phyloP scores from a whole-genome alignment of 2,888 invertebrate genomes.

The Euspilapteryx auroguttella region DNA sequence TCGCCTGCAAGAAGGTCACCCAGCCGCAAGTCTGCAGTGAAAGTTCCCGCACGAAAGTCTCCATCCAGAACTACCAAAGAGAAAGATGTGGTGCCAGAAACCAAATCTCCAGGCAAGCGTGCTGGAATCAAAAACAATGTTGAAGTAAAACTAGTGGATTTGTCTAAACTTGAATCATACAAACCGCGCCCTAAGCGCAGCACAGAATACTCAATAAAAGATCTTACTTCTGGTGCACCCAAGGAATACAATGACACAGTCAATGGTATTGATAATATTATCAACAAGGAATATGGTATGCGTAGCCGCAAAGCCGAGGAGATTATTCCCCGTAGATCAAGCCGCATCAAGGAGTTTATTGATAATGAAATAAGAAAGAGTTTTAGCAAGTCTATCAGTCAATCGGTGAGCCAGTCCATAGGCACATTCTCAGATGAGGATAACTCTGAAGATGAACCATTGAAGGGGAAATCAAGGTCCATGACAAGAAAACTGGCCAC shows the following conservation, averaged over 20 bases:
- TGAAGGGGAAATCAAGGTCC: constrained; percentile 21
- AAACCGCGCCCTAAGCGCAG: constrained; percentile 29
- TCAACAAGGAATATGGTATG: constrained; percentile 22
- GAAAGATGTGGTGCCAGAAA: constrained; percentile 13
- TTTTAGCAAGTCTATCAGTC: constrained; percentile 32
- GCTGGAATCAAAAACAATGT: constrained; percentile 22
- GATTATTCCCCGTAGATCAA: constrained; percentile 27
- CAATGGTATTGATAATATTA: constrained; percentile 25
- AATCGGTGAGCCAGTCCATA: constrained; percentile 37
- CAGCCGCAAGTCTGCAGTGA: constrained; percentile 34
- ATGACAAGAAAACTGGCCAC: constrained; percentile 39
- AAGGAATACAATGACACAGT: constrained; percentile 16
- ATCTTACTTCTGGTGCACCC: constrained; percentile 16
- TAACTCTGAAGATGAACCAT: constrained; percentile 25
- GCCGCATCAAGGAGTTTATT: constrained; percentile 26
- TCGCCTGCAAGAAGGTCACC: constrained; percentile 57
- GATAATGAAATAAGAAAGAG: constrained; percentile 33
- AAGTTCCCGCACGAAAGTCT: constrained; percentile 42
- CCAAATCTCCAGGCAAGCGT: constrained; percentile 35
- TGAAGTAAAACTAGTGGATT: constrained; percentile 20
- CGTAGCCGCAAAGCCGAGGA: constrained; percentile 33
- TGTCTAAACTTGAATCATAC: constrained; percentile 21
- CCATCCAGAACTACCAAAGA: constrained; percentile 35
- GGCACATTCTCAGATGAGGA: constrained; percentile 42
- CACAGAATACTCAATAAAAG: constrained; percentile 34